Conservation (phyloP, 2,888 invertebrate genomes). For the Sminthurides aquaticus region DNA sequence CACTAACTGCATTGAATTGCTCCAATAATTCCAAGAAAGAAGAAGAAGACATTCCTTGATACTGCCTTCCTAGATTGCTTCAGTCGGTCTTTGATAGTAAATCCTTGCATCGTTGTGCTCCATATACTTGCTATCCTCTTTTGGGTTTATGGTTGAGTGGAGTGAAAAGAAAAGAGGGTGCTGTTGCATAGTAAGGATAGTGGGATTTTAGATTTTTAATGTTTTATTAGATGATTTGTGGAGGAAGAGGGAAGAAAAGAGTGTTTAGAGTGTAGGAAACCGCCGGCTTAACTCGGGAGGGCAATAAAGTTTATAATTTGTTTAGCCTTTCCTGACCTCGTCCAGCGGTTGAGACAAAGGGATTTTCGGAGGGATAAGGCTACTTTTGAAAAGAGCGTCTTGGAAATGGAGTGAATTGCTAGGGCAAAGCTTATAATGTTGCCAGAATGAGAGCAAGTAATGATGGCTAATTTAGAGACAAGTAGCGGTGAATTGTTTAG, state of each 20-base stretch:
- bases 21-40: background rate
- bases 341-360: background rate
- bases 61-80: background rate
- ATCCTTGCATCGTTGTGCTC: no score
- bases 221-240: background rate
- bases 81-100: no score
- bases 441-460: background rate
- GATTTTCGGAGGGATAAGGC: background rate
- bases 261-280: background rate
- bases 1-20: background rate
- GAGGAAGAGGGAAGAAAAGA: no score
- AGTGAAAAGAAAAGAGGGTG: no score
- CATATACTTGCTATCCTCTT: no score
- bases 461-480: background rate
- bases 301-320: background rate
- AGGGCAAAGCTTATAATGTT: no score
- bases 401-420: background rate
- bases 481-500: background rate
- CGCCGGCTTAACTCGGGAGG: background rate
- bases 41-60: background rate
- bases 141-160: no score
- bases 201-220: no score
- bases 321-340: background rate
- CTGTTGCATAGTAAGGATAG: no score
- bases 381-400: no score